Evolutionary conservation across 2,797 vertebrate species (phyloP).

Genomic region (Pantherophis vulpinus): DNA sequence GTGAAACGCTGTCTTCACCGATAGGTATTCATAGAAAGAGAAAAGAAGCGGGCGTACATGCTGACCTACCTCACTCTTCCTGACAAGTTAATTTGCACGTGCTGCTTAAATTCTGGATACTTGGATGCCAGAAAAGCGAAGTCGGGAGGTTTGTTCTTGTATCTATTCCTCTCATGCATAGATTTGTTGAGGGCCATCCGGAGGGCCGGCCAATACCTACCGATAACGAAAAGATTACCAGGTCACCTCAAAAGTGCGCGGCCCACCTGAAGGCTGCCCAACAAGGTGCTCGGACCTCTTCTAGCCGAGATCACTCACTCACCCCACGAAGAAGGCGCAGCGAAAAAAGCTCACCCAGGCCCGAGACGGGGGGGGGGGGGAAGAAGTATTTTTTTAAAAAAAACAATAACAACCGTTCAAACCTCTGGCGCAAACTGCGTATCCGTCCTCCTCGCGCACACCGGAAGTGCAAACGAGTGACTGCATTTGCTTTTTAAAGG

Average conservation of each 20-base stretch:
- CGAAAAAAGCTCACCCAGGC: not conserved
- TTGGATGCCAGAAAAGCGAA: constrained; percentile 86
- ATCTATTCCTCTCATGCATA: constrained; percentile 90
- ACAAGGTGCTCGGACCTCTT: not conserved
- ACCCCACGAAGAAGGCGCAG: not conserved
- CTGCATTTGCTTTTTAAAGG: not conserved
- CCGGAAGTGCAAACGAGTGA: not conserved
- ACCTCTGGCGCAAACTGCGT: not conserved
- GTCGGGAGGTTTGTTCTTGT: constrained; percentile 89
- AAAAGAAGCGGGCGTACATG: not conserved
- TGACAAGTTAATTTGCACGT: constrained; percentile 80
- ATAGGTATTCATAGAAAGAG: not conserved
- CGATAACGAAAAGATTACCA: accelerated
- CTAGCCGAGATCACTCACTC: not conserved
- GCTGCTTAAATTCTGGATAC: constrained; percentile 86
- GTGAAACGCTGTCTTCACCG: not conserved
- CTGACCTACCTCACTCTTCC: constrained; percentile 81
- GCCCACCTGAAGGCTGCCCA: not conserved
- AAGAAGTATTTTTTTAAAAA: not conserved
- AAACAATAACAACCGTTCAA: not conserved
- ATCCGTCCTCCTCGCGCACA: not conserved
- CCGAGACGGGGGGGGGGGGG: no score
- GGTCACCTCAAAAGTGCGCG: not conserved
- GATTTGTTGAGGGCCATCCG: constrained; percentile 87
- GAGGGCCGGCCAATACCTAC: not conserved